Conservation (phyloP, 2,797 vertebrate species). For the Dicrostonyx torquatus region DNA sequence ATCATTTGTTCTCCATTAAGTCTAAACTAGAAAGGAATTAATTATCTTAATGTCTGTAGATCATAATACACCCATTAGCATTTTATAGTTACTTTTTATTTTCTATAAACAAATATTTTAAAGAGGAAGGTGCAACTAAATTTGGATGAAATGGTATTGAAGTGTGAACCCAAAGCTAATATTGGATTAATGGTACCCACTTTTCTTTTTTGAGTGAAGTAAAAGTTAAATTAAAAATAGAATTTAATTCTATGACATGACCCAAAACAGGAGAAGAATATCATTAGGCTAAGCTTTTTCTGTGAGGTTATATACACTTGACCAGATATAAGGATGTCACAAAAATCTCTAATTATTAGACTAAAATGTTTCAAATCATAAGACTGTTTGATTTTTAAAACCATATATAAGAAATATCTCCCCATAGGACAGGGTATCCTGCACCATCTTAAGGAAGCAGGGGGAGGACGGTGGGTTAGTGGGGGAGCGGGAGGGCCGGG, state of each 20-base stretch:
- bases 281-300: slow-evolving; percentile 43
- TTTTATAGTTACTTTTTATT: slow-evolving; percentile 63
- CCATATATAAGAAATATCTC: background rate
- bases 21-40: slow-evolving; percentile 58
- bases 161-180: slow-evolving; percentile 52
- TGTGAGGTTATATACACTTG: background rate
- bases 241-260: slow-evolving; percentile 46
- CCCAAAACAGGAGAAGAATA: slow-evolving; percentile 50
- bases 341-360: slow-evolving; percentile 49
- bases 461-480: no score
- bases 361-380: slow-evolving; percentile 48
- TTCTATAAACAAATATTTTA: slow-evolving; percentile 52
- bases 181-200: slow-evolving; percentile 64
- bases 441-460: no score
- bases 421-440: no score
- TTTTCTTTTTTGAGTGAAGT: slow-evolving; percentile 40
- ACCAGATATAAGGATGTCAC: background rate
- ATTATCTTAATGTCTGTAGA: slow-evolving; percentile 58
- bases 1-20: slow-evolving; percentile 59
- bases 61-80: slow-evolving; percentile 53
- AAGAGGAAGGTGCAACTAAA: slow-evolving; percentile 26
- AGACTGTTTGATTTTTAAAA: background rate
- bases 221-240: slow-evolving; percentile 66
- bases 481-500: no score
- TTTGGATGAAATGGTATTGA: slow-evolving; percentile 65